These are phyloP conservation scores for Corythoichthys haematopterus DNA, from an alignment of 2,113 vertebrate genomes.

Conservation along the genomic window DNA sequence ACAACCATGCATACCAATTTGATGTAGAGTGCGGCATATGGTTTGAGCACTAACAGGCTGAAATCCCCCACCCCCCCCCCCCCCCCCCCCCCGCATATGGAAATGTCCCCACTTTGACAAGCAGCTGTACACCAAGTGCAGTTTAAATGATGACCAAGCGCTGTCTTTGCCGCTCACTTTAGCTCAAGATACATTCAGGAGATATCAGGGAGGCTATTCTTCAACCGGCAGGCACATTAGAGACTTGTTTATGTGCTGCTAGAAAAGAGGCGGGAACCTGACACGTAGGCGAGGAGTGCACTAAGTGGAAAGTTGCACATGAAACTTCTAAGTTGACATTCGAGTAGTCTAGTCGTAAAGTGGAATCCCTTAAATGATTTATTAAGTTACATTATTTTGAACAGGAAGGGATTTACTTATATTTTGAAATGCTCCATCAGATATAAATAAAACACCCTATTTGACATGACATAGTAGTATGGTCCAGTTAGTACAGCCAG, in stretches of 20 bases:
- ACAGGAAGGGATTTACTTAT: neutral
- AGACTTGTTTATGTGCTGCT: neutral
- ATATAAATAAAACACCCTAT: neutral
- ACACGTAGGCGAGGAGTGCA: neutral
- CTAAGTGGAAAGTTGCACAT: neutral
- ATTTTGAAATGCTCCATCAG: too few species aligned
- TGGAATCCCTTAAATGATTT: neutral
- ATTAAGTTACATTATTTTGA: neutral
- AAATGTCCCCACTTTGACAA: neutral
- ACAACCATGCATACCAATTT: too few species aligned
- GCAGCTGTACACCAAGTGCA: neutral
- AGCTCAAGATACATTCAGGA: neutral
- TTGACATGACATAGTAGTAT: too few species aligned
- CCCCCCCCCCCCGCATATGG: neutral
- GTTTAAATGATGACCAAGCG: neutral
- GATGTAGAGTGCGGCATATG: too few species aligned
- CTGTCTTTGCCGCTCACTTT: slow-evolving; percentile 17
- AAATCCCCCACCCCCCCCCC: too few species aligned
- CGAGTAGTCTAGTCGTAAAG: neutral
- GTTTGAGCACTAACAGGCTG: too few species aligned
- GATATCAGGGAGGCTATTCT: neutral
- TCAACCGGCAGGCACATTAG: neutral
- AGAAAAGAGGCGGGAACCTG: neutral
- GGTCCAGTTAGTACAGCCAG: too few species aligned
- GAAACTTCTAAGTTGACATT: neutral